Conservation (phyloP, 2,888 invertebrate genomes). For the Cyclophora punctaria region DNA sequence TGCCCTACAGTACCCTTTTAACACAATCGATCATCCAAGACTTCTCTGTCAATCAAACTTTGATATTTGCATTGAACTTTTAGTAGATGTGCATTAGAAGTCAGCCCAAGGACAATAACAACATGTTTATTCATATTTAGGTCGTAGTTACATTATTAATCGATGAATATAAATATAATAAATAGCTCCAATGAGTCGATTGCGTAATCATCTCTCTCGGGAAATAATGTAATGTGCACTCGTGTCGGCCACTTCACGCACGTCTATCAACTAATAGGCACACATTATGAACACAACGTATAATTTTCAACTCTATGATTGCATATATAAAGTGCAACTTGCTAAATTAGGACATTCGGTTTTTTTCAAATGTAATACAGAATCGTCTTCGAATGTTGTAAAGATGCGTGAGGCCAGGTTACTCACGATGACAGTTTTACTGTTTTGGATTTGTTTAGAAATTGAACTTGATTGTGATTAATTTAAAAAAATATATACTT, state of each 20-base stretch:
- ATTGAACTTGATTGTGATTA: no score
- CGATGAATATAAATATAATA: conserved; percentile 2
- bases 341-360: conserved; percentile 27
- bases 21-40: conserved; percentile 9
- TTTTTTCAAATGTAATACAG: conserved; percentile 37
- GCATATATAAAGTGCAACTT: conserved; percentile 10
- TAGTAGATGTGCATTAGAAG: conserved; percentile 7
- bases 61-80: conserved; percentile 8
- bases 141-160: conserved; percentile 8
- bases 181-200: conserved; percentile 24
- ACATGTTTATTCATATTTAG: conserved; percentile 8
- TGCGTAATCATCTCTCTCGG: conserved; percentile 34
- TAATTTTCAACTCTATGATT: conserved; percentile 10
- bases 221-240: conserved; percentile 41
- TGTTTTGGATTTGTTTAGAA: no score
- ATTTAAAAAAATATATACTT: no score
- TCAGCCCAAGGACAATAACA: conserved; percentile 9
- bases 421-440: conserved; percentile 6
- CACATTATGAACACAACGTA: conserved; percentile 1
- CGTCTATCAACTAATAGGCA: conserved; percentile 28
- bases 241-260: conserved; percentile 48
- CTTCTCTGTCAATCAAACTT: conserved; percentile 8
- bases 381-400: conserved; percentile 53
- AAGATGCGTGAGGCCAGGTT: conserved; percentile 56
- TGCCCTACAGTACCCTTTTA: no score